Evolutionary conservation across 2,797 vertebrate species (phyloP), one percentile per base, ranked within the genome.

Genomic region (Agapornis canus): DNA sequence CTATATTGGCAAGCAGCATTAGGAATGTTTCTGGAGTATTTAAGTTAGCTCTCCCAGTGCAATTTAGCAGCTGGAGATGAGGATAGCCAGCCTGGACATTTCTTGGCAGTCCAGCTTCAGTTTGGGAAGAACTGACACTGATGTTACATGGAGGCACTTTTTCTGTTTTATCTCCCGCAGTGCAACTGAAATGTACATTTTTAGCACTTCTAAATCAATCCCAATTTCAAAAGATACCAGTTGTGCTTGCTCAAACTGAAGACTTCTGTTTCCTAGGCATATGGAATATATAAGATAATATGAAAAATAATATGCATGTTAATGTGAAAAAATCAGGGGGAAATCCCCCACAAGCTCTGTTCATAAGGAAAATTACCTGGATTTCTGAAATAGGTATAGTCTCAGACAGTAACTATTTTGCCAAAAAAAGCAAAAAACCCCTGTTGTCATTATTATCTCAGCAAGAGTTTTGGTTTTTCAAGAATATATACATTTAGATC

Each of bases 41-140:
- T 92, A 56, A 80, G 31, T 31, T 72, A 69, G n/a, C 32, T 94
- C 48, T 92, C 83, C 48, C 37, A 76, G 45, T 4, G 80, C 43
- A 88, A 40, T 86, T 93, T 88, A 93, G 79, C 76, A 93, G 87
- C 77, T 76, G 73, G 82, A 83, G 66, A 66, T 56, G 77, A 96
- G 56, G 54, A 76, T 2, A 86, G 73, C 56, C 82, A 92, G 79
- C 51, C 45, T 48, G 60, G 63, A 72, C 43, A 32, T 48, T 68
- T 86, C 94, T 76, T 83, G 73, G 63, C 69, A 90, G 59, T 63
- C 73, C 43, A 52, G 82, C 65, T 88, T 72, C 91, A 23, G 56
- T 82, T 72, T 88, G 60, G 77, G 70, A 91, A 72, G 69, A 35
- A 70, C 51, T 73, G 91, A 86, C 82, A 86, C 13, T 59, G 79